Evolutionary conservation across 2,797 vertebrate genomes (phyloP), one percentile per base, ranked within the genome.

Genomic region (Notolepis coatsorum): DNA sequence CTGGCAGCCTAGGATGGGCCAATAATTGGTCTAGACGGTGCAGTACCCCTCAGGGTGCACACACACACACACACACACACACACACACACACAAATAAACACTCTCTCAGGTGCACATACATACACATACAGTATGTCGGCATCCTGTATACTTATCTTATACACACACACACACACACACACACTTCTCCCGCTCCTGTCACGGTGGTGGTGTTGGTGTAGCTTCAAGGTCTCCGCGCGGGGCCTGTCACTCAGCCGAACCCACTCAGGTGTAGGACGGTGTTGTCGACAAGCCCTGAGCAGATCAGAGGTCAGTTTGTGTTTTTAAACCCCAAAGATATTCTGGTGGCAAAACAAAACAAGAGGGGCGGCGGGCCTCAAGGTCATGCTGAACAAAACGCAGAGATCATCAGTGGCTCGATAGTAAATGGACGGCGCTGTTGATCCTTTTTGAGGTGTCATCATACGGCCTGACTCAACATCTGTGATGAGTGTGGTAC

Each of bases 21-120:
- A 79, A 78, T 92, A 88, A 82, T 82, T 75, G 79, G 82, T 85
- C 71, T 62, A 68, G 75, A 78, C 74, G 68, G 49, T 53, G 59
- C 66, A 42, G 38, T 57, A 50, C 47, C 27, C 77, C 65, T 55
- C 46, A 17, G 55, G 49, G 42, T n/a, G 2, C 18, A 43, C 41
- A 43, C 41, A 23, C 5, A 43, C 15, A 43, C 41, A 43, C 41
- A 20, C 7, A 21, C 41, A 6, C 41, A 43, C 61, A 45, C 9
- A 12, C 3, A 3, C 6, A 17, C 35, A 15, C 9, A 7, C 5
- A 3, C 7, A 25, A 13, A 10, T 27, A 2, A 8, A 6, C 38
- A 41, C 7, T n/a, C 15, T 6, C 17, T 6, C 15, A 18, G 7
- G 6, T 24, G 2, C 33, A 15, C n/a, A 9, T 7, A 52, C 35